Evolutionary conservation across 2,113 vertebrate species (phyloP).

Genomic region (Passer domesticus): DNA sequence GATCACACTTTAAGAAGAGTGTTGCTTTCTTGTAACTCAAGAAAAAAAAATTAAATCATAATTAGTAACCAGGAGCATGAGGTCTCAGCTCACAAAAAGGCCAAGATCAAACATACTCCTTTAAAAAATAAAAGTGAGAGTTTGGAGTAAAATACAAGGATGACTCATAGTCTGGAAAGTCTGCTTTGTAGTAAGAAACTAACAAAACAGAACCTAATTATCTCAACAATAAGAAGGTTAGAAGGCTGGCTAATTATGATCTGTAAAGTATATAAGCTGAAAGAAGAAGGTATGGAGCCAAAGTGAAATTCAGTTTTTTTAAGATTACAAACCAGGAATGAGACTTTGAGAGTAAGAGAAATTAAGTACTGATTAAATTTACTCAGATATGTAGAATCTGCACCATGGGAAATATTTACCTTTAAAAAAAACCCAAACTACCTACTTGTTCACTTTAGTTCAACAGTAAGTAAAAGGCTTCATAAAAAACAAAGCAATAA

Average conservation of each 20-base stretch:
- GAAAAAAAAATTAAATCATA: neutral
- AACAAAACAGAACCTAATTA: neutral
- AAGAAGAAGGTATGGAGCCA: neutral
- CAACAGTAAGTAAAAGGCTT: neutral
- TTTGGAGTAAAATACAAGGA: neutral
- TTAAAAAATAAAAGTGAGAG: neutral
- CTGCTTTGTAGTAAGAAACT: neutral
- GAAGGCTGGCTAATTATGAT: neutral
- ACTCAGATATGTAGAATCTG: neutral
- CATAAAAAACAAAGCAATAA: neutral
- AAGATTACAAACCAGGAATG: neutral
- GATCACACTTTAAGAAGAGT: neutral
- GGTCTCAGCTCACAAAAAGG: neutral
- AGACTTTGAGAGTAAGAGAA: neutral
- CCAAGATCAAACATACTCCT: neutral
- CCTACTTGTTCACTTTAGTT: neutral
- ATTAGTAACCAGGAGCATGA: neutral
- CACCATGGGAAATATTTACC: neutral
- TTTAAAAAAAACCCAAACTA: rapidly evolving
- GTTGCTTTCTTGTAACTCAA: neutral
- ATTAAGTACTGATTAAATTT: neutral
- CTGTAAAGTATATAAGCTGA: neutral
- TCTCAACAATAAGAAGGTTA: constrained; percentile 11
- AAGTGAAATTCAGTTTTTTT: neutral
- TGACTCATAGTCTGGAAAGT: neutral